A percentile compares a stretch with the other conserved stretches of the same genome.
Evolutionary conservation across 2,888 invertebrate species (phyloP).

Genomic region (Polyommatus icarus): DNA sequence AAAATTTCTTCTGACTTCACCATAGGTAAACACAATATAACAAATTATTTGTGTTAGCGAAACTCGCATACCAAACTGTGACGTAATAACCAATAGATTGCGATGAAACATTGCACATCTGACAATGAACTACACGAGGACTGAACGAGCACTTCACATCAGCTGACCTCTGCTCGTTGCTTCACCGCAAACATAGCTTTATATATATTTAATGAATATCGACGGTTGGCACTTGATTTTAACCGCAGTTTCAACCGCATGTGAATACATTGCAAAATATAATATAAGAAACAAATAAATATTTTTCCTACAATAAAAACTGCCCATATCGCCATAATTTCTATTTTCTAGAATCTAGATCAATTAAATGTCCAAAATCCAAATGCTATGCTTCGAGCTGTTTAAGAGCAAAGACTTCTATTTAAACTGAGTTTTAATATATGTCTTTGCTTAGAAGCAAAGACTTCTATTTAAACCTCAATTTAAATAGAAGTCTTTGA

Average conservation of each 20-base stretch:
- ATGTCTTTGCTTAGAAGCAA: no score
- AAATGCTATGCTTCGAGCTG: no score
- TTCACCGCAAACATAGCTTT: not conserved
- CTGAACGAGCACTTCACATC: conserved; percentile 12
- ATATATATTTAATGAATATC: conserved; percentile 3
- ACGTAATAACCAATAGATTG: not conserved
- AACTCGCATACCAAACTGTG: not conserved
- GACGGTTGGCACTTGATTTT: not conserved
- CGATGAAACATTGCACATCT: conserved; percentile 4
- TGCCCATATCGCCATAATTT: no score
- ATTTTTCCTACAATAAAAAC: not conserved
- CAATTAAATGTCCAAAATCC: no score
- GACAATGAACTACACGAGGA: conserved; percentile 11
- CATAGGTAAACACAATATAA: not conserved
- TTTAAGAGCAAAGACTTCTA: no score
- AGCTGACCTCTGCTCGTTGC: conserved; percentile 26
- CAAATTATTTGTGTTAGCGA: not conserved
- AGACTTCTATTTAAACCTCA: no score
- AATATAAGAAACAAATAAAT: not conserved
- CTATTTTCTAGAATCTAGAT: no score
- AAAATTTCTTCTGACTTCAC: not conserved
- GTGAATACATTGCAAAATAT: not conserved
- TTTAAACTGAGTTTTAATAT: no score
- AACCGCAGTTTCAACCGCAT: conserved; percentile 6
- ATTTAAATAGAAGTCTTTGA: no score